Conservation (phyloP, 2,888 invertebrate genomes). For the Ophion ventricosus region DNA sequence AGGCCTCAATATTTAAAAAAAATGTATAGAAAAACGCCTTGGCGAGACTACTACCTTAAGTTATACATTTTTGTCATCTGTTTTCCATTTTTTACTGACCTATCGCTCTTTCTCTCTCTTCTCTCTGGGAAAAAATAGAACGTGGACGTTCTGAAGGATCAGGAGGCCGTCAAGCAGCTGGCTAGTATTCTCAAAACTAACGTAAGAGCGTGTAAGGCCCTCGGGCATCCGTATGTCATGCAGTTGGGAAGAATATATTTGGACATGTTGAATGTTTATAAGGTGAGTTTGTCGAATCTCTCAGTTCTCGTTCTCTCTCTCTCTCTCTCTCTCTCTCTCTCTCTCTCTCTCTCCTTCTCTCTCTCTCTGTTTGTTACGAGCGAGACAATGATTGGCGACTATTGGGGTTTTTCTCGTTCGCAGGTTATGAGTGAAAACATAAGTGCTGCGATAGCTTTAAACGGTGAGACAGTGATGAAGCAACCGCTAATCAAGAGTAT, state of each 20-base stretch:
- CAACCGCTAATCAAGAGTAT: constrained; percentile 99
- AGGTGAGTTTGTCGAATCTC: constrained; percentile 85
- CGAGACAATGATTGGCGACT: not conserved
- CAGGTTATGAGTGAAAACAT: constrained; percentile 95
- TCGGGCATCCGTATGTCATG: constrained; percentile 97
- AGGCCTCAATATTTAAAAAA: too few species aligned
- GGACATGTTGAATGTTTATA: constrained; percentile 99
- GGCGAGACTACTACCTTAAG: too few species aligned
- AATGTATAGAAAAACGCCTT: too few species aligned
- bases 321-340: not conserved
- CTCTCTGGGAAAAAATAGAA: constrained; percentile 84
- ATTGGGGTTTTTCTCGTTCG: not conserved
- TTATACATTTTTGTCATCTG: not conserved
- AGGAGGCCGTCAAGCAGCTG: constrained; percentile 98
- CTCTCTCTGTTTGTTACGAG: constrained; percentile 1
- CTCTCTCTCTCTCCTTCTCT: too few species aligned
- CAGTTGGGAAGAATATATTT: constrained; percentile 98
- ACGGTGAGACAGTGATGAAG: constrained; percentile 98
- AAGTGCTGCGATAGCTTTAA: constrained; percentile 95
- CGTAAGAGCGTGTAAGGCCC: constrained; percentile 98
- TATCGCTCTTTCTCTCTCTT: constrained; percentile 20
- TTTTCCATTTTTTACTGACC: constrained; percentile 7
- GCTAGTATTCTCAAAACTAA: constrained; percentile 99
- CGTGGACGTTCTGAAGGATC: constrained; percentile 97
- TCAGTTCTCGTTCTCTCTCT: not conserved